Conservation (phyloP, 2,797 vertebrate species). For the Leptatherina wallacei region DNA sequence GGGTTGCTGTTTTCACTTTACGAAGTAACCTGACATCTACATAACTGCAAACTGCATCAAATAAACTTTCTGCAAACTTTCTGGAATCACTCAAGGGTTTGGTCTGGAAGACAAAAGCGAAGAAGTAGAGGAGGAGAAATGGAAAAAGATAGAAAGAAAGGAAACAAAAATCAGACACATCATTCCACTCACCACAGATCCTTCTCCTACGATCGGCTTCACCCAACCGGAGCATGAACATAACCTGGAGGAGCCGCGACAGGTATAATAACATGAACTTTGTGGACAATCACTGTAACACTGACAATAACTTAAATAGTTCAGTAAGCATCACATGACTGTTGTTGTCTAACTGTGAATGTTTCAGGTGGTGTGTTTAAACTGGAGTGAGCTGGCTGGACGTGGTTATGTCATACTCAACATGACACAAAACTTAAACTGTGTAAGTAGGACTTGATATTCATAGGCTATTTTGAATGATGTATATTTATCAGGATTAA, state of each 20-base stretch:
- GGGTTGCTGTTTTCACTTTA: neutral
- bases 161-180: conserved; percentile 39
- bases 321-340: too few relatives aligned
- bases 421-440: conserved; percentile 93
- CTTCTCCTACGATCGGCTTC: conserved; percentile 57
- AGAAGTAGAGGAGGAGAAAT: conserved; percentile 38
- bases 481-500: too few relatives aligned
- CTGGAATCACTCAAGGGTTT: neutral
- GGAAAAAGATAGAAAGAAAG: conserved; percentile 19
- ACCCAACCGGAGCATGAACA: conserved; percentile 41
- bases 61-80: neutral
- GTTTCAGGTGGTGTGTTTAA: conserved; percentile 92
- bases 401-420: conserved; percentile 93
- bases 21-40: too few relatives aligned
- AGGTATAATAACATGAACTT: conserved; percentile 76
- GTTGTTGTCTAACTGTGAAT: neutral
- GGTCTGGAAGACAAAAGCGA: conserved; percentile 31
- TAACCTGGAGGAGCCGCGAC: conserved; percentile 79
- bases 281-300: neutral
- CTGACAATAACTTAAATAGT: too few relatives aligned
- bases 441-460: conserved; percentile 84
- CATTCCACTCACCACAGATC: conserved; percentile 64
- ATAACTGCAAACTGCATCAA: too few relatives aligned
- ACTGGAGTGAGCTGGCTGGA: conserved; percentile 91
- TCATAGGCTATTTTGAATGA: too few relatives aligned